Base-by-base conservation (phyloP, 2,888 invertebrate species). In the Blera fallax region DNA sequence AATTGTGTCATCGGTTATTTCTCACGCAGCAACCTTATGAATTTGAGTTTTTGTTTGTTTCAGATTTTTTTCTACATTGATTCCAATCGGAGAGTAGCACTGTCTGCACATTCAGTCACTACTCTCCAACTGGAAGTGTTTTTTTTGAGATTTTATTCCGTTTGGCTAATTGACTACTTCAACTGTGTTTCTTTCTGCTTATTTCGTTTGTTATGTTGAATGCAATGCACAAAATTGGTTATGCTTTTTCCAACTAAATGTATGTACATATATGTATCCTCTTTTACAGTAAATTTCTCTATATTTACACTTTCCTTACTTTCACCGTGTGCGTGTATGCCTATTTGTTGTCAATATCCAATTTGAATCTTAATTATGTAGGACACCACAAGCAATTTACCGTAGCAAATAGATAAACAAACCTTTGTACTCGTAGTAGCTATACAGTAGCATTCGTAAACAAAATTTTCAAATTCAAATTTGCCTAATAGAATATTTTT, bases 11-110 rank as follows among this genome's bases (percentile, higher is more conserved):
- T 18, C 14, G 8, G 11, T 24, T 4, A 50, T 34, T 37, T 37
- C 37, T 32, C 89, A 88, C 87, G 87, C 89, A 89, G 87, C 88
- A 88, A 88, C 89, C 87, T 87, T 73, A 88, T 77, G 78, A 77
- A 87, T 60, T 85, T 81, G 8, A 80, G 24, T 80, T 85, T 24
- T 65, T 79, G 73, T 83, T 72, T 37, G 8, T 37, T 58, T 32
- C 40, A 27, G 34, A 50, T 50, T 50, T 43, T 21, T 40, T 24
- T 40, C 27, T 29, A 27, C 3, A 29, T 24, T n/a, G 29, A 29
- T 29, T 34, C 56, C 56, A 69, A 70, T 70, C 54, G 50, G 5
- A 60, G 58, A 52, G 34, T 29, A 21, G 58, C 62, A 7, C 21
- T 4, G 11, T 43, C 10, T 60, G 45, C 43, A 58, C 54, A 45